Evolutionary conservation across 2,888 invertebrate species (phyloP).

Genomic region (Pyrrhia umbra): DNA sequence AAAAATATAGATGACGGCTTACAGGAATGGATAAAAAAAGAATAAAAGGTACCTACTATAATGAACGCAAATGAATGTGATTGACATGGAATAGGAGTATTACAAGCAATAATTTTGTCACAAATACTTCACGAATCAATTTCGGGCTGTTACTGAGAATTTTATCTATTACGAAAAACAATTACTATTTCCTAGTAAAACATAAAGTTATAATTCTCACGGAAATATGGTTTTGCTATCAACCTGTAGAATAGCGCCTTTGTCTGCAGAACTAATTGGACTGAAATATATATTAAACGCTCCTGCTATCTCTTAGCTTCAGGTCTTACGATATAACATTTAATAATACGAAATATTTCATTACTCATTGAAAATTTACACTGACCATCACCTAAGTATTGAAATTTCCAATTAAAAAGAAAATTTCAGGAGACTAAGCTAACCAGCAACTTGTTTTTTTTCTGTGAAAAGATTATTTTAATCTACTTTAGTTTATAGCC

Average conservation of each 20-base stretch:
- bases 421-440: no score
- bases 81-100: neutral
- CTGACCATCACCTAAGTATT: neutral
- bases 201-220: neutral
- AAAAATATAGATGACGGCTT: no score
- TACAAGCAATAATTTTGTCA: neutral
- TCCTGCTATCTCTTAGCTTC: conserved; percentile 9
- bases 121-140: neutral
- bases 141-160: neutral
- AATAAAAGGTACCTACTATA: neutral
- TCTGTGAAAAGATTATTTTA: no score
- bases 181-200: neutral
- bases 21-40: neutral
- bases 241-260: conserved; percentile 25
- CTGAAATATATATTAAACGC: conserved; percentile 44
- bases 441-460: no score
- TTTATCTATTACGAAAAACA: neutral
- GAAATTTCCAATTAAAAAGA: no score
- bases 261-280: conserved; percentile 47
- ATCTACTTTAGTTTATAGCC: neutral
- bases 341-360: conserved; percentile 8
- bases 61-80: neutral
- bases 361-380: neutral
- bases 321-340: neutral
- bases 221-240: conserved; percentile 10